phyloP scores from a whole-genome alignment of 1,140 invertebrate genomes.

The Rhagoletis zephyria region DNA sequence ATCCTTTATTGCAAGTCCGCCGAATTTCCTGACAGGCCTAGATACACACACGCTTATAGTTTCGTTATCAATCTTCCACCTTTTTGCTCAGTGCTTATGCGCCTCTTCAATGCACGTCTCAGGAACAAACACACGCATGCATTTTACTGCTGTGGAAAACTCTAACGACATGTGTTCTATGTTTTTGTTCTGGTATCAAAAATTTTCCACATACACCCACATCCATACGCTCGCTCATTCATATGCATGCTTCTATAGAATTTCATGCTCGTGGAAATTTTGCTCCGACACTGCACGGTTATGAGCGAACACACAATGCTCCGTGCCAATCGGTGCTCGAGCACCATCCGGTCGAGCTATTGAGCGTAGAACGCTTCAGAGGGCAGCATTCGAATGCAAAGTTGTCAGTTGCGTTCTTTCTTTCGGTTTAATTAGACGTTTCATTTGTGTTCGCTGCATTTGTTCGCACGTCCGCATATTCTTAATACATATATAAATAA shows the following conservation, averaged over 20 bases:
- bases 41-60: too few species aligned
- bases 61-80: not conserved
- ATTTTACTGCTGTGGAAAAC: not conserved
- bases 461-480: constrained; percentile 35
- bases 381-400: not conserved
- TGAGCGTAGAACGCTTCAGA: not conserved
- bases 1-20: too few species aligned
- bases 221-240: not conserved
- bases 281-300: not conserved
- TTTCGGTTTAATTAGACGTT: constrained; percentile 52
- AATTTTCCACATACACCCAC: constrained; percentile 26
- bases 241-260: not conserved
- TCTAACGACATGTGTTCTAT: constrained; percentile 21
- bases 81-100: not conserved
- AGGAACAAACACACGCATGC: not conserved
- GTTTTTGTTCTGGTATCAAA: not conserved
- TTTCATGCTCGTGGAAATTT: constrained; percentile 40
- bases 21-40: too few species aligned
- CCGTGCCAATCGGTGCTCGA: not conserved
- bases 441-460: constrained; percentile 46
- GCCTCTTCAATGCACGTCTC: too few species aligned
- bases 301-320: not conserved
- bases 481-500: constrained; percentile 6
- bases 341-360: not conserved
- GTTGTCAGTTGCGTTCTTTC: constrained; percentile 43